phyloP scores from a whole-genome alignment of 2,797 vertebrate species.

The Myiothlypis coronata region DNA sequence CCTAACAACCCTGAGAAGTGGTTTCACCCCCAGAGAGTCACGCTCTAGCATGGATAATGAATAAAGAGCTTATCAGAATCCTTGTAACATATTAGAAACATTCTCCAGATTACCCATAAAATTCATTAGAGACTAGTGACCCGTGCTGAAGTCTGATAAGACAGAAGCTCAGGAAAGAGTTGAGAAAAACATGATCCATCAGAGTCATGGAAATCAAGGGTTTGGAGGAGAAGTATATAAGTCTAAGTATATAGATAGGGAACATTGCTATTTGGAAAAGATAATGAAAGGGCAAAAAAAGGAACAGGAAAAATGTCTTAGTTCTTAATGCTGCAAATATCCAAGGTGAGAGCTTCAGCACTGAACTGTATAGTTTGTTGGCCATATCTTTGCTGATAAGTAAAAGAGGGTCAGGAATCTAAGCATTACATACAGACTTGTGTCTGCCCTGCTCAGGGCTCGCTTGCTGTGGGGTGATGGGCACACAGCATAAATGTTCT shows the following conservation, averaged over 20 bases:
- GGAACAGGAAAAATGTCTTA: background rate
- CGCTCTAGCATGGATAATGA: background rate
- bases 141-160: conserved; percentile 35
- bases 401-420: background rate
- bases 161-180: background rate
- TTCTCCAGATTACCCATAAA: conserved; percentile 50
- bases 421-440: background rate
- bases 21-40: background rate
- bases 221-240: background rate
- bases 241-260: background rate
- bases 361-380: background rate
- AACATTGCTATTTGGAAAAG: background rate
- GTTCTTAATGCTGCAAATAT: background rate
- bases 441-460: background rate
- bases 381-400: background rate
- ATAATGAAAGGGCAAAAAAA: background rate
- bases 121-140: conserved; percentile 43
- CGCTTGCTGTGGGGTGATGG: rapidly evolving
- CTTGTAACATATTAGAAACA: conserved; percentile 22
- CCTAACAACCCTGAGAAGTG: background rate
- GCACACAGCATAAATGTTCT: rapidly evolving
- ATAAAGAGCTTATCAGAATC: conserved; percentile 38
- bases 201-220: background rate
- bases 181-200: conserved; percentile 18
- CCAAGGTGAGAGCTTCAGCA: background rate